These are phyloP conservation scores for Tetragonula clypearis DNA, from an alignment of 1,140 invertebrate species.

Conservation along the genomic window DNA sequence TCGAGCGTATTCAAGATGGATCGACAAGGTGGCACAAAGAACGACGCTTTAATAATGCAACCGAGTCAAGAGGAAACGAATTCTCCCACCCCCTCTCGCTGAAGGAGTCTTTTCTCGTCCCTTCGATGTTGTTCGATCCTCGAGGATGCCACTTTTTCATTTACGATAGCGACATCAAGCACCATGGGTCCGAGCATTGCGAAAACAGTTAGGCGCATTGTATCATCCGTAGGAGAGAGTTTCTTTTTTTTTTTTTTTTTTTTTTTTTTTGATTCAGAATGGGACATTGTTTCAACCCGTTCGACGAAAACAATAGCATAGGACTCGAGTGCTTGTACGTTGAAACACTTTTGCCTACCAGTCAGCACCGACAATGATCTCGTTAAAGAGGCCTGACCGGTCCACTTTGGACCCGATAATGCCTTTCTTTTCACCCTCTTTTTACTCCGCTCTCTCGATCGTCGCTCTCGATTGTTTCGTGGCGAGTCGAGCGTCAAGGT, in stretches of 20 bases:
- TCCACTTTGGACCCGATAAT: slow-evolving; percentile 51
- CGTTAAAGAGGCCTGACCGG: slow-evolving; percentile 50
- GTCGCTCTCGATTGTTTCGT: slow-evolving; percentile 21
- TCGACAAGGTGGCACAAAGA: slow-evolving; percentile 38
- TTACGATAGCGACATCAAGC: slow-evolving; percentile 37
- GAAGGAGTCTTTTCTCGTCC: not conserved
- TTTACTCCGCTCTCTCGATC: slow-evolving; percentile 43
- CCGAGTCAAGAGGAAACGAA: slow-evolving; percentile 48
- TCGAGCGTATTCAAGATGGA: slow-evolving; percentile 35
- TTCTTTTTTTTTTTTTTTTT: too few relatives aligned
- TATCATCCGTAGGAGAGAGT: slow-evolving; percentile 26
- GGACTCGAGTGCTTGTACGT: slow-evolving; percentile 46
- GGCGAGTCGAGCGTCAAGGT: not conserved
- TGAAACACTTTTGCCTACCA: slow-evolving; percentile 53
- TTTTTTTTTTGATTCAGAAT: not conserved
- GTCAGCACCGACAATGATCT: slow-evolving; percentile 46
- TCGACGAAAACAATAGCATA: slow-evolving; percentile 35
- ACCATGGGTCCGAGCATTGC: not conserved
- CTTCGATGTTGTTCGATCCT: slow-evolving; percentile 10
- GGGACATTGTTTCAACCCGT: slow-evolving; percentile 64
- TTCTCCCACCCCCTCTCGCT: not conserved
- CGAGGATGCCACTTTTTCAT: slow-evolving; percentile 52
- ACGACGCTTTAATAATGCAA: slow-evolving; percentile 44
- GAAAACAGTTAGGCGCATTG: slow-evolving; percentile 49
- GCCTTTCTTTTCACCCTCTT: slow-evolving; percentile 56